Evolutionary conservation across 2,797 vertebrate species (phyloP), one percentile per base, ranked within the genome.

Genomic region (Sardinella longiceps): DNA sequence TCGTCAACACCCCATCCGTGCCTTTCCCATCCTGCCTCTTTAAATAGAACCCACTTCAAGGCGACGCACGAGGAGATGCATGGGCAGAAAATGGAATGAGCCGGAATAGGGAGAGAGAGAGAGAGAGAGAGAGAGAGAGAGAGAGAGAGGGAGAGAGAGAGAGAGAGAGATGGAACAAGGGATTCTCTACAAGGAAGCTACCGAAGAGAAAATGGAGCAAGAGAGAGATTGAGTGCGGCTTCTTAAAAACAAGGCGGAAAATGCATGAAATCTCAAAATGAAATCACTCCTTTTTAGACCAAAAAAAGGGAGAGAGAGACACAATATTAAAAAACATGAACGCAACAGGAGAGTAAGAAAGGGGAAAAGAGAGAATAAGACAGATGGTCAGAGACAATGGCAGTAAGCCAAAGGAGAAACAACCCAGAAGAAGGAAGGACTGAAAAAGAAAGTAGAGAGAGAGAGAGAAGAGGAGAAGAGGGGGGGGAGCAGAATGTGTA

Each of bases 1-100:
- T 90, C 89, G 92, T 92, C 91, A 93, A 92, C 91, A 93, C 86
- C 85, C 85, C 90, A 46, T 86, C 87, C 80, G 83, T 87, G 85
- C 84, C 83, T 86, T 91, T 88, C 87, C 90, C 86, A 90, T 83
- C 88, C 86, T 81, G 89, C 84, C 89, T 90, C 93, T 92, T 93
- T 93, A 94, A 95, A 94, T 93, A 94, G 92, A 92, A 82, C 84
- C 1, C 88, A 83, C 91, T 89, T 91, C 83, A 87, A 87, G 70
- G 70, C 70, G 37, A 43, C 37, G 37, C 70, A 33, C 70, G 37
- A 15, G 18, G 70, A 77, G 70, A 81, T 82, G 84, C 70, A 77
- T 77, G 82, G 66, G 87, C 86, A 85, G 91, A 91, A 89, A 90
- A 86, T 80, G 48, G 87, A 84, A 84, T 43, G 82, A 84, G 56